Evolutionary conservation across 2,797 vertebrate genomes (phyloP).

Genomic region (Cyprinodon diabolis): DNA sequence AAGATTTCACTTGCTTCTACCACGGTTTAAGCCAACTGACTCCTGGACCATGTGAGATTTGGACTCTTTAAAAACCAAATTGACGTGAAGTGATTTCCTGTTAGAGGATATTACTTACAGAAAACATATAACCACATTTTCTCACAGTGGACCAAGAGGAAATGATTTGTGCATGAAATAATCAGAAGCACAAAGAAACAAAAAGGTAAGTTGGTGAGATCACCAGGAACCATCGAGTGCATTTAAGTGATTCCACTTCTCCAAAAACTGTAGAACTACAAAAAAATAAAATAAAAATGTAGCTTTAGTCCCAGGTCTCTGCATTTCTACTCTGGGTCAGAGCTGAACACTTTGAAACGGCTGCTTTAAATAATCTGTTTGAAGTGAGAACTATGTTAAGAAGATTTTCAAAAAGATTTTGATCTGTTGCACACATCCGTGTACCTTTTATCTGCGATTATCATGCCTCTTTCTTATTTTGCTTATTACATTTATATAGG

Average conservation of each 20-base stretch:
- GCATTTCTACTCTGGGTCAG: background rate
- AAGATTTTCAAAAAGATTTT: background rate
- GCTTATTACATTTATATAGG: too few species aligned
- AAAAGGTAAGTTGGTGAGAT: background rate
- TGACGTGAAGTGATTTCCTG: background rate
- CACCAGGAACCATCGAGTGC: background rate
- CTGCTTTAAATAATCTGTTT: background rate
- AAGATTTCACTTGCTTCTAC: too few species aligned
- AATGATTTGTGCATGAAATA: background rate
- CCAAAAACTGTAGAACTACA: too few species aligned
- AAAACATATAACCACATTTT: background rate
- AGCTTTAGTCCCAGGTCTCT: background rate
- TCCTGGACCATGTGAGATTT: background rate
- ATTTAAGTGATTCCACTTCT: background rate
- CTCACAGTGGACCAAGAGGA: background rate
- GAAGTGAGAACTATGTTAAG: background rate
- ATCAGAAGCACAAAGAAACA: background rate
- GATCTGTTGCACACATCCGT: too few species aligned
- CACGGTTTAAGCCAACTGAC: background rate
- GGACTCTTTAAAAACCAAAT: background rate
- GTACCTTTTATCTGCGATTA: too few species aligned
- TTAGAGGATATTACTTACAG: background rate
- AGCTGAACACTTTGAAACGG: background rate
- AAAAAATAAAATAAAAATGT: background rate
- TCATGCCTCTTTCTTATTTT: too few species aligned